phyloP scores from a whole-genome alignment of 2,113 vertebrate genomes.

The Mastomys coucha region DNA sequence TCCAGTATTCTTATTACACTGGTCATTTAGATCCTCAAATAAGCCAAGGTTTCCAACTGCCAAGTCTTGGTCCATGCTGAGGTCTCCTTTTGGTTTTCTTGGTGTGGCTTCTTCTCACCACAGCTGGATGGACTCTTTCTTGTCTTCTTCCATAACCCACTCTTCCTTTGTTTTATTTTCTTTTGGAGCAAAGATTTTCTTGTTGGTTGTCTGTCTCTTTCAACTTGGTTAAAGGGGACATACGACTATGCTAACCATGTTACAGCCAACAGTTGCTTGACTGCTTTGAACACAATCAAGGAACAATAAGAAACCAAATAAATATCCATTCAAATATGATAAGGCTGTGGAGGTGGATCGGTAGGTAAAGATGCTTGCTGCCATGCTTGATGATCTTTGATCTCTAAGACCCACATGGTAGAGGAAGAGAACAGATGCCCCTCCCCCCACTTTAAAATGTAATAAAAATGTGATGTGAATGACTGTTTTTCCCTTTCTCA shows the following conservation, averaged over 20 bases:
- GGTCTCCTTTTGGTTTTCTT: not conserved
- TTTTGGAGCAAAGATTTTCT: not conserved
- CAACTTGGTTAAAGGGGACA: not conserved
- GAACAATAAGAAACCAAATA: conserved; percentile 12
- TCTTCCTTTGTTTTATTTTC: not conserved
- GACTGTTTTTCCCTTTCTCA: not conserved
- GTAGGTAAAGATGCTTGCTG: not conserved
- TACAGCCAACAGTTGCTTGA: not conserved
- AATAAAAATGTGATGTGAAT: not conserved
- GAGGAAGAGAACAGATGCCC: not conserved
- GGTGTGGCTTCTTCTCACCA: not conserved
- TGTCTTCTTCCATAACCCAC: not conserved
- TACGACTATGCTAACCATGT: not conserved
- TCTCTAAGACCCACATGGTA: not conserved
- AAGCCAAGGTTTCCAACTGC: not conserved
- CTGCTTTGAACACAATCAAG: not conserved
- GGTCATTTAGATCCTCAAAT: not conserved
- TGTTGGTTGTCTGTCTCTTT: not conserved
- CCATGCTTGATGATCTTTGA: not conserved
- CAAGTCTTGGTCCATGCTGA: not conserved
- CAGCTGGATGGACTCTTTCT: too few species aligned
- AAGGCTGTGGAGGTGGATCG: not conserved
- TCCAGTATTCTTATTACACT: not conserved
- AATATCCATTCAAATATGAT: not conserved
- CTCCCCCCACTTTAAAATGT: not conserved